Conservation (phyloP, 37 sponge, comb jelly and placozoan genomes). For the Lycopodina hypogea region DNA sequence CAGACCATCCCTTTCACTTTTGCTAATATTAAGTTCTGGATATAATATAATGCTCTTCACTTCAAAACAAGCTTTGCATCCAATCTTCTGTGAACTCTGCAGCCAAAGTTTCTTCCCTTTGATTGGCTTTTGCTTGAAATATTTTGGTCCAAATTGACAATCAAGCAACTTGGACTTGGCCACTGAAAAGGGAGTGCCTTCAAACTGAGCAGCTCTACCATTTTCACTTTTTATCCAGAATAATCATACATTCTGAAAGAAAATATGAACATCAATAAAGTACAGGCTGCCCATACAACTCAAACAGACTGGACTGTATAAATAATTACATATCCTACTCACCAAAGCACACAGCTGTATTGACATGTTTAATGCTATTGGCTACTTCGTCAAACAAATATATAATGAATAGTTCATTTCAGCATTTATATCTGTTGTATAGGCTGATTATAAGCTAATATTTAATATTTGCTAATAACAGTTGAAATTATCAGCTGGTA, state of each 20-base stretch:
- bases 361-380: too few relatives aligned
- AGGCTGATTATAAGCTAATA: too few relatives aligned
- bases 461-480: too few relatives aligned
- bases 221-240: conserved; percentile 31
- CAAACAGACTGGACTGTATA: too few relatives aligned
- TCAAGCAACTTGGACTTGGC: not conserved
- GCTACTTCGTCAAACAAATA: too few relatives aligned
- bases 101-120: not conserved
- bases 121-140: not conserved
- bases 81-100: not conserved
- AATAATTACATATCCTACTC: too few relatives aligned
- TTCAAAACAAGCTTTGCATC: not conserved
- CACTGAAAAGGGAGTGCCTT: conserved; percentile 10
- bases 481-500: too few relatives aligned
- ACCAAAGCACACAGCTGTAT: too few relatives aligned
- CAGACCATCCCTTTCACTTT: not conserved
- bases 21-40: not conserved
- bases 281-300: too few relatives aligned
- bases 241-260: not conserved
- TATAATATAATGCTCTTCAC: not conserved
- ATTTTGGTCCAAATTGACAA: conserved; percentile 1
- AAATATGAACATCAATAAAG: too few relatives aligned
- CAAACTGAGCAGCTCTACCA: conserved; percentile 6
- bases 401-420: too few relatives aligned
- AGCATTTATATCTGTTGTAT: too few relatives aligned